Conservation (phyloP, 2,113 vertebrate genomes). For the Ciconia maguari region DNA sequence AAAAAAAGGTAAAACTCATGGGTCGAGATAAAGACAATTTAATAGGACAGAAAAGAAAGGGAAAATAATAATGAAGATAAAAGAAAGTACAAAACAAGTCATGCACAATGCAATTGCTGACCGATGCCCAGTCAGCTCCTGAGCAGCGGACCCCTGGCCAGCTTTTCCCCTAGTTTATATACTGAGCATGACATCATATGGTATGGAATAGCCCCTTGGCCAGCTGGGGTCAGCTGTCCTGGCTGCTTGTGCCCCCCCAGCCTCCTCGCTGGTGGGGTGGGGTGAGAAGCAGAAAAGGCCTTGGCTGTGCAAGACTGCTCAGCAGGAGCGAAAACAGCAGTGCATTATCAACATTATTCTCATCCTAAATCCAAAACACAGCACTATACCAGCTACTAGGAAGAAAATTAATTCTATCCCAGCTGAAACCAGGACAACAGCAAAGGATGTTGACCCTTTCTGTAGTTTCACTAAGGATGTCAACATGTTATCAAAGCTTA, state of each 20-base stretch:
- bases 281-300: neutral
- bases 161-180: neutral
- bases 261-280: neutral
- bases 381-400: neutral
- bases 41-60: neutral
- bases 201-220: neutral
- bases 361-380: neutral
- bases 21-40: neutral
- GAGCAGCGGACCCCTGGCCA: neutral
- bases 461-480: slow-evolving; percentile 13
- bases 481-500: neutral
- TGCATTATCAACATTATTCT: neutral
- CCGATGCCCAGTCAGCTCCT: neutral
- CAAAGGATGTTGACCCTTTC: slow-evolving; percentile 18
- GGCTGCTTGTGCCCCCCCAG: neutral
- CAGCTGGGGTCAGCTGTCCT: neutral
- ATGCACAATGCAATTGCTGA: neutral
- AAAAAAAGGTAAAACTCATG: neutral
- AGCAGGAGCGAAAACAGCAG: neutral
- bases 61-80: neutral
- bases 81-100: neutral
- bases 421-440: neutral
- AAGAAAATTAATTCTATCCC: neutral
- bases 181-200: neutral
- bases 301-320: neutral